phyloP scores from a whole-genome alignment of 2,888 invertebrate species.

The Subacronicta megacephala region DNA sequence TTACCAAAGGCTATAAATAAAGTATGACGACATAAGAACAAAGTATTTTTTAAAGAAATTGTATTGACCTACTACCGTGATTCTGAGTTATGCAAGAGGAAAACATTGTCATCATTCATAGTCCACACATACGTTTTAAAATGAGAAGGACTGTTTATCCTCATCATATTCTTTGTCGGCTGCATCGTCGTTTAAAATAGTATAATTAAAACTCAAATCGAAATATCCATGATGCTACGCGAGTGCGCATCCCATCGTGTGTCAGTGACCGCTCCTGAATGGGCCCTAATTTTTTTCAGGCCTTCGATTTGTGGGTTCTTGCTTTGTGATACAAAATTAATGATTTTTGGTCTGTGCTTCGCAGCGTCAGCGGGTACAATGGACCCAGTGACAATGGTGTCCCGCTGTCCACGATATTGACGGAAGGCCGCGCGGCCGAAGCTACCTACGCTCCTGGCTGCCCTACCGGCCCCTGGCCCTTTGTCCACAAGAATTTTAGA shows the following conservation, averaged over 20 bases:
- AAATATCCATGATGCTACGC: constrained; percentile 69
- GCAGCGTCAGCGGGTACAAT: constrained; percentile 81
- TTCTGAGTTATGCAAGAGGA: constrained; percentile 32
- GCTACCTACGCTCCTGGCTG: constrained; percentile 84
- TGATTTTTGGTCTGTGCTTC: constrained; percentile 88
- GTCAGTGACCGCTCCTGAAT: constrained; percentile 86
- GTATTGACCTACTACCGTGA: constrained; percentile 16
- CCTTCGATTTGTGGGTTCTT: constrained; percentile 88
- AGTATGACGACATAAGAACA: constrained; percentile 55
- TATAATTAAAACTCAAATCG: constrained; percentile 83
- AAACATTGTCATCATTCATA: constrained; percentile 41
- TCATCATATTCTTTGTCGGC: constrained; percentile 43
- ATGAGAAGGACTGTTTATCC: constrained; percentile 44
- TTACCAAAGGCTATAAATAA: constrained; percentile 61
- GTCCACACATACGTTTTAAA: constrained; percentile 50
- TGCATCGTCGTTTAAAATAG: constrained; percentile 50
- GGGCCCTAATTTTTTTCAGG: constrained; percentile 83
- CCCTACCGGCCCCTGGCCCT: constrained; percentile 67
- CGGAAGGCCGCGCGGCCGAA: constrained; percentile 73
- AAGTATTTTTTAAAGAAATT: constrained; percentile 54
- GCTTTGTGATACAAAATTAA: constrained; percentile 89
- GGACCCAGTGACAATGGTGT: constrained; percentile 84
- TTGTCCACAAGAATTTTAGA: constrained; percentile 83
- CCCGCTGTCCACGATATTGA: constrained; percentile 88
- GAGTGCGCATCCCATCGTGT: constrained; percentile 69